A percentile compares a stretch with the other conserved stretches of the same genome.
Evolutionary conservation across 2,113 vertebrate species (phyloP).

Genomic region (Leptobrachium leishanense): DNA sequence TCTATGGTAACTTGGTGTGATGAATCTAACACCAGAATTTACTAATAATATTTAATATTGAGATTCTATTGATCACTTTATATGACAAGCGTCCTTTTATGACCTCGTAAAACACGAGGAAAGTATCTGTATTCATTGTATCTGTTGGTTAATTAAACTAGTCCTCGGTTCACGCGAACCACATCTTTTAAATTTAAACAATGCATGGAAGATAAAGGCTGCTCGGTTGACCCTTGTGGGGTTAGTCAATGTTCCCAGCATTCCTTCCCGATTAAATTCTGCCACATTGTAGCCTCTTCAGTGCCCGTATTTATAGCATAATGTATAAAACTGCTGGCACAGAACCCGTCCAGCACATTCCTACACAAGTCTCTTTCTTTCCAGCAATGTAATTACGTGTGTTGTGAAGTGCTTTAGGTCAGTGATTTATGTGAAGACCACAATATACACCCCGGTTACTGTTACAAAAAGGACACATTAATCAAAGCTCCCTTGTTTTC

Average conservation of each 20-base stretch:
- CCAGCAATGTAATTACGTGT: constrained; percentile 24
- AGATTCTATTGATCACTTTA: no score
- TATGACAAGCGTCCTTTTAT: no score
- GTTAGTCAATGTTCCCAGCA: constrained; percentile 15
- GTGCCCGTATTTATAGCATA: constrained; percentile 30
- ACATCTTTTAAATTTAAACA: no score
- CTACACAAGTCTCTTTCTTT: constrained; percentile 39
- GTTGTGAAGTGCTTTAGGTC: constrained; percentile 26
- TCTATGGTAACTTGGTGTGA: no score
- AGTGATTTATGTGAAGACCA: constrained; percentile 33
- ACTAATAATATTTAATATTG: no score
- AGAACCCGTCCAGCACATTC: constrained; percentile 8
- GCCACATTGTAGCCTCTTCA: constrained; percentile 11
- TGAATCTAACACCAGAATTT: no score
- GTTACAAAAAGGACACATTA: constrained; percentile 7
- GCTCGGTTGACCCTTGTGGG: constrained; percentile 20
- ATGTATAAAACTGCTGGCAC: constrained; percentile 28
- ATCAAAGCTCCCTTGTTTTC: constrained; percentile 17
- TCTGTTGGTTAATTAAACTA: no score
- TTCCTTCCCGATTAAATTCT: constrained; percentile 39
- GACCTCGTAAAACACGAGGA: no score
- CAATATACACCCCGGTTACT: constrained; percentile 23
- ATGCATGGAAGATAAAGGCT: no score
- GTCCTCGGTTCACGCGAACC: no score
- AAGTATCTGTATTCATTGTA: no score